Conservation (phyloP, 2,797 vertebrate genomes). For the Sternarchorhynchus goeldii region DNA sequence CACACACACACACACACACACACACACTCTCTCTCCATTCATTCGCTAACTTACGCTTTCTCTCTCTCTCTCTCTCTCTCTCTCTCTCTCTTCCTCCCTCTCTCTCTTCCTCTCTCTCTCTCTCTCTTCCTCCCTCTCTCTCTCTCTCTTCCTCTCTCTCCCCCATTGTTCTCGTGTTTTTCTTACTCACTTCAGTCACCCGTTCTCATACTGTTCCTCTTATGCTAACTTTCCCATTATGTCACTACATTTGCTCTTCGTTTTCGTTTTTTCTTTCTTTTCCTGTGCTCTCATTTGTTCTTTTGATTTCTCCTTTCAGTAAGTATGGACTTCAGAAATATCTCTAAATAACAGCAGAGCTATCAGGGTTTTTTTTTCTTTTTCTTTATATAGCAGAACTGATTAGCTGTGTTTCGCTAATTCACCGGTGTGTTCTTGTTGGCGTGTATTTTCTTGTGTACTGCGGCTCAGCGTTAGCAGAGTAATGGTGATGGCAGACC, state of each 20-base stretch:
- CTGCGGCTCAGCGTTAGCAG: constrained; percentile 56
- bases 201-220: no score
- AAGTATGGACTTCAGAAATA: not conserved
- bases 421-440: constrained; percentile 46
- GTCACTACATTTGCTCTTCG: no score
- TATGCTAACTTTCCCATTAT: no score
- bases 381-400: constrained; percentile 17
- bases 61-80: not conserved
- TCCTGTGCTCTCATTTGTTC: not conserved
- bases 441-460: constrained; percentile 48
- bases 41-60: not conserved
- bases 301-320: not conserved
- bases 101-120: constrained; percentile 15
- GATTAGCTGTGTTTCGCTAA: constrained; percentile 34
- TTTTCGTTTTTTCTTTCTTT: not conserved
- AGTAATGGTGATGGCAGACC: constrained; percentile 70
- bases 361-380: not conserved
- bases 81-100: constrained; percentile 8
- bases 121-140: constrained; percentile 9
- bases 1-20: no score
- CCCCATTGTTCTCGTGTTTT: no score
- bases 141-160: not conserved
- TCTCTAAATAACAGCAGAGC: not conserved
- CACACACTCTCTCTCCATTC: not conserved
- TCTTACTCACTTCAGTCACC: no score